Conservation (phyloP, 2,888 invertebrate genomes). For the Bibio marci region DNA sequence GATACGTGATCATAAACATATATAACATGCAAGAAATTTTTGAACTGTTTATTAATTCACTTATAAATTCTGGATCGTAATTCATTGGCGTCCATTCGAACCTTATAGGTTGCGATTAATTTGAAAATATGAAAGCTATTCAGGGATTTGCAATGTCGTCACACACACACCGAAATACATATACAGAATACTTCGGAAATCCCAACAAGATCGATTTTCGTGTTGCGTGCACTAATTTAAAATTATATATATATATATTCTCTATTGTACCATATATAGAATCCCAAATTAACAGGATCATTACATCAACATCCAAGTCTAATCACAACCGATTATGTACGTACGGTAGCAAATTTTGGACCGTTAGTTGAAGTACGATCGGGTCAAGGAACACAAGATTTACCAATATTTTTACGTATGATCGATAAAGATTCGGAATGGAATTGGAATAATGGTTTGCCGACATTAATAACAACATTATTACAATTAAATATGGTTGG, state of each 20-base stretch:
- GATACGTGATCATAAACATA: too few species aligned
- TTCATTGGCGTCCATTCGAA: too few species aligned
- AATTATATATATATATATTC: neutral
- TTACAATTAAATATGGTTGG: slow-evolving; percentile 29
- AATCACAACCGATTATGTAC: slow-evolving; percentile 34
- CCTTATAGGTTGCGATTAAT: too few species aligned
- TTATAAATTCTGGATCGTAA: too few species aligned
- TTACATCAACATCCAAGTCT: slow-evolving; percentile 25
- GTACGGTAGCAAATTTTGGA: slow-evolving; percentile 36
- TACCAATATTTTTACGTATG: slow-evolving; percentile 53
- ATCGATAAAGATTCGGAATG: slow-evolving; percentile 52
- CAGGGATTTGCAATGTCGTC: too few species aligned
- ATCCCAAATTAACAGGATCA: slow-evolving; percentile 37
- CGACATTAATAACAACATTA: slow-evolving; percentile 44
- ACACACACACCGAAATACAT: too few species aligned
- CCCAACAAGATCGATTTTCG: too few species aligned
- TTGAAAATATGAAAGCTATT: too few species aligned
- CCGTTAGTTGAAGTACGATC: slow-evolving; percentile 47
- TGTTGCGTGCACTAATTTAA: neutral
- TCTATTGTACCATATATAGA: slow-evolving; percentile 17
- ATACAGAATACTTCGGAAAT: too few species aligned
- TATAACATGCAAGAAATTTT: too few species aligned
- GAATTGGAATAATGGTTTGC: slow-evolving; percentile 46
- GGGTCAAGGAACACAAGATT: slow-evolving; percentile 42
- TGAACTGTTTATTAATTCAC: too few species aligned